These are phyloP conservation scores for Diplazon laetatorius DNA, from an alignment of 2,888 invertebrate species.

Conservation along the genomic window DNA sequence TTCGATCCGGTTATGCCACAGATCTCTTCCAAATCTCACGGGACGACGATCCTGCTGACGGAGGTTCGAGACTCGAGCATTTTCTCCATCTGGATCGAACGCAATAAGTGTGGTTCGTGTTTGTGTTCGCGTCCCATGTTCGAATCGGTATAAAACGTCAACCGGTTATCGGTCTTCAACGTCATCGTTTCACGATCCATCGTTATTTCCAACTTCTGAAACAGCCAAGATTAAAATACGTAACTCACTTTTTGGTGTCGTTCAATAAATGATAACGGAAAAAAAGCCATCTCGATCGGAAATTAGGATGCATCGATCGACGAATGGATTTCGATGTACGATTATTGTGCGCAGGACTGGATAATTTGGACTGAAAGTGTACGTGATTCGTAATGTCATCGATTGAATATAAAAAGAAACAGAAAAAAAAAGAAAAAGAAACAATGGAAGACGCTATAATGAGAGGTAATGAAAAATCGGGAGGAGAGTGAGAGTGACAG, in stretches of 20 bases:
- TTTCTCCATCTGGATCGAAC: constrained; percentile 24
- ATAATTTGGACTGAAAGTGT: constrained; percentile 59
- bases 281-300: not conserved
- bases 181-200: constrained; percentile 1
- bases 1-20: constrained; percentile 29
- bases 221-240: not conserved
- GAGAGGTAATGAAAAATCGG: constrained; percentile 52
- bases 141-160: not conserved
- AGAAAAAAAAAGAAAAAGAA: no score
- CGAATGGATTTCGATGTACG: no score
- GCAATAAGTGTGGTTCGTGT: not conserved
- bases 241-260: not conserved
- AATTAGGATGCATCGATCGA: not conserved
- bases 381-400: constrained; percentile 44
- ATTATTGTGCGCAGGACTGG: not conserved
- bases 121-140: not conserved
- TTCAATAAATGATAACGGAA: not conserved
- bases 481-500: constrained; percentile 45
- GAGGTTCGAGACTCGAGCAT: constrained; percentile 1
- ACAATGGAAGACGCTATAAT: constrained; percentile 51
- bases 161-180: no score
- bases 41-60: constrained; percentile 19
- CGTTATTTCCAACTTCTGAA: not conserved
- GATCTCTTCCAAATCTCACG: not conserved
- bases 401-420: constrained; percentile 50